A percentile compares a stretch with the other conserved stretches of the same genome.
Conservation (phyloP, 2,888 invertebrate species). For the Neoascia interrupta region DNA sequence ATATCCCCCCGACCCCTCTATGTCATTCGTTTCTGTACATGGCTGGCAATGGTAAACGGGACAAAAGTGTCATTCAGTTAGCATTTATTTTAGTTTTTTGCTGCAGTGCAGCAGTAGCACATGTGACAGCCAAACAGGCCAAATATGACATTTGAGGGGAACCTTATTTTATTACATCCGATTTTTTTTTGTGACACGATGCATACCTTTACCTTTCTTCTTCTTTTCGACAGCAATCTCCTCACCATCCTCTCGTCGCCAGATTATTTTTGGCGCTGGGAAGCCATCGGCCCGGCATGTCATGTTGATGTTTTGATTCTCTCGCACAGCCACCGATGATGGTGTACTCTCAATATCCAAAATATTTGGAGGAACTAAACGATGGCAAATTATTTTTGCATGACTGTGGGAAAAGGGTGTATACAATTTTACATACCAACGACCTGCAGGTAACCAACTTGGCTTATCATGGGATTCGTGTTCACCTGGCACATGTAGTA, state of each 20-base stretch:
- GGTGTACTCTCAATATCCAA: conserved; percentile 93
- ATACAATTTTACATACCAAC: conserved; percentile 89
- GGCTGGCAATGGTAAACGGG: not conserved
- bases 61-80: conserved; percentile 36
- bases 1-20: conserved; percentile 42
- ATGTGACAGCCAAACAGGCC: conserved; percentile 25
- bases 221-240: conserved; percentile 91
- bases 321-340: conserved; percentile 94
- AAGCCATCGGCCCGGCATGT: conserved; percentile 95
- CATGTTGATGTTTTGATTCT: conserved; percentile 96
- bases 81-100: conserved; percentile 26
- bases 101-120: conserved; percentile 7
- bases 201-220: conserved; percentile 87
- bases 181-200: conserved; percentile 41
- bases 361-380: conserved; percentile 94
- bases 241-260: conserved; percentile 95
- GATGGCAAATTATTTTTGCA: not conserved
- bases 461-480: conserved; percentile 96
- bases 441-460: conserved; percentile 95
- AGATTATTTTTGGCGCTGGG: conserved; percentile 94
- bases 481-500: conserved; percentile 85
- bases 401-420: no score
- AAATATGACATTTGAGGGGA: conserved; percentile 71
- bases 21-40: conserved; percentile 3
- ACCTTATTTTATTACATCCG: conserved; percentile 34